Conservation (phyloP, 2,113 vertebrate species). For the Limnothrissa miodon region DNA sequence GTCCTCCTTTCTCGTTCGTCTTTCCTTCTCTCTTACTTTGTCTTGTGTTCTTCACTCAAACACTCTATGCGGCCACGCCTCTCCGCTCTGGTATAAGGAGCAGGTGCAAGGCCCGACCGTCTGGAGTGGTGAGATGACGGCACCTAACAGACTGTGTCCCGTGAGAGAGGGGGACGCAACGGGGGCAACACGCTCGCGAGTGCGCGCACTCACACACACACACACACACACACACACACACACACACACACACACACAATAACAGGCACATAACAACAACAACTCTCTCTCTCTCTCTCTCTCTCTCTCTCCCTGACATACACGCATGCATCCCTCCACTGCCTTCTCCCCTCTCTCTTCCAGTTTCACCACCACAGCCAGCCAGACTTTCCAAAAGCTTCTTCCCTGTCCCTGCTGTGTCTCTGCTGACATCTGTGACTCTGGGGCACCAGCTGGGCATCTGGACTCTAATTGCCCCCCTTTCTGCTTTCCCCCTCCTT, state of each 20-base stretch:
- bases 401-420: slow-evolving; percentile 20
- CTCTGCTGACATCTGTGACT: slow-evolving; percentile 43
- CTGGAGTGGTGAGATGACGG: slow-evolving; percentile 49
- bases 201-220: slow-evolving; percentile 3
- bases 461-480: slow-evolving; percentile 47
- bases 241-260: background rate
- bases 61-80: slow-evolving; percentile 18
- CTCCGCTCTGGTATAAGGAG: slow-evolving; percentile 45
- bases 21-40: background rate
- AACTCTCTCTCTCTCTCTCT: slow-evolving; percentile 1
- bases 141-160: slow-evolving; percentile 45
- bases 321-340: background rate
- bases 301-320: slow-evolving; percentile 11
- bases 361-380: slow-evolving; percentile 7
- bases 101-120: slow-evolving; percentile 59
- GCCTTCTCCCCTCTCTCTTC: background rate
- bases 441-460: slow-evolving; percentile 47
- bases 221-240: background rate
- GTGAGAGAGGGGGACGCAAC: slow-evolving; percentile 36
- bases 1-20: background rate
- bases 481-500: slow-evolving; percentile 35
- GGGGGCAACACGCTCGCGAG: slow-evolving; percentile 1
- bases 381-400: slow-evolving; percentile 35
- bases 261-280: too few species aligned
- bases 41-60: slow-evolving; percentile 10